Conservation (phyloP, 2,113 vertebrate species). For the Podarcis cretensis region DNA sequence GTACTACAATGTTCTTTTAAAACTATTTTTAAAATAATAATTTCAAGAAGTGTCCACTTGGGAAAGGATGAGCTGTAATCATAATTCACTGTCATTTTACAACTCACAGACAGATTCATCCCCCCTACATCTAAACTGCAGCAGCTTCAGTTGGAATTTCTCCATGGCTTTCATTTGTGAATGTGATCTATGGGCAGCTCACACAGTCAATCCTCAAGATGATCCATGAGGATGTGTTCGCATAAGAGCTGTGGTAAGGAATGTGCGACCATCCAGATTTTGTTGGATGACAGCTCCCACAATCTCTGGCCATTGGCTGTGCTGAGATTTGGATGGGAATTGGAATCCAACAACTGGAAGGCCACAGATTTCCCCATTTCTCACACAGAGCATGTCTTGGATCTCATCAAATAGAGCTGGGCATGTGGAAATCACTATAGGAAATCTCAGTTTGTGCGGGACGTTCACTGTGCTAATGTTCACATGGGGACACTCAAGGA, state of each 20-base stretch:
- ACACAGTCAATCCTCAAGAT: background rate
- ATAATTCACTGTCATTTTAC: background rate
- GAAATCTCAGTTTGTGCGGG: background rate
- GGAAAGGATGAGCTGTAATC: background rate
- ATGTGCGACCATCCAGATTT: too few relatives aligned
- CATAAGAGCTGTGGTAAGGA: too few relatives aligned
- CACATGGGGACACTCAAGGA: background rate
- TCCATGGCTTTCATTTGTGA: background rate
- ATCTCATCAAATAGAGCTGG: background rate
- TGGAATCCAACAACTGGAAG: too few relatives aligned
- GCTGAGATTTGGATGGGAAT: too few relatives aligned
- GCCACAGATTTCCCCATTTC: background rate
- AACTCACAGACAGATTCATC: background rate
- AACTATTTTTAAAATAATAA: conserved; percentile 5
- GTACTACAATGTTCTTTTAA: background rate
- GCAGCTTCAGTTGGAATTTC: conserved; percentile 5
- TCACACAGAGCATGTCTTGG: background rate
- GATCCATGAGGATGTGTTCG: background rate
- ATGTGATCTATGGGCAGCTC: background rate
- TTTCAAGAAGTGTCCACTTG: background rate
- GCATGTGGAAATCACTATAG: background rate
- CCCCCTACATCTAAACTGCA: background rate
- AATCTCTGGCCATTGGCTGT: background rate
- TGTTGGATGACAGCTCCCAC: background rate
- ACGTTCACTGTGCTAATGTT: background rate